phyloP scores from a whole-genome alignment of 1,140 invertebrate species.

The silkworm (Bombyx mori) region ASM3026992v2 NC_085129.1:7469501-7470000 shows the following conservation, averaged over 20 bases:
- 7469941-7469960: no score
- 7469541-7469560: no score
- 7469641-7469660: constrained; percentile 55
- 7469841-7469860: constrained; percentile 21
- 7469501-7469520: no score
- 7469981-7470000: no score
- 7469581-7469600: no score
- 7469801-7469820: constrained; percentile 30
- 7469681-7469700: constrained; percentile 64
- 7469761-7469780: constrained; percentile 68
- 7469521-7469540: no score
- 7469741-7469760: constrained; percentile 73
- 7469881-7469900: no score
- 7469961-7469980: no score
- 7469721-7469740: constrained; percentile 72
- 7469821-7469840: constrained; percentile 22
- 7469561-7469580: no score
- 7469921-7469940: no score
- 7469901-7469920: no score
- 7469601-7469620: constrained; percentile 25
- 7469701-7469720: constrained; percentile 69
- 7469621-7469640: constrained; percentile 39
- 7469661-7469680: constrained; percentile 68
- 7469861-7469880: no score
- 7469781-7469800: constrained; percentile 69